phyloP scores from a whole-genome alignment of 2,888 invertebrate species.

The Hymenopus coronatus region DNA sequence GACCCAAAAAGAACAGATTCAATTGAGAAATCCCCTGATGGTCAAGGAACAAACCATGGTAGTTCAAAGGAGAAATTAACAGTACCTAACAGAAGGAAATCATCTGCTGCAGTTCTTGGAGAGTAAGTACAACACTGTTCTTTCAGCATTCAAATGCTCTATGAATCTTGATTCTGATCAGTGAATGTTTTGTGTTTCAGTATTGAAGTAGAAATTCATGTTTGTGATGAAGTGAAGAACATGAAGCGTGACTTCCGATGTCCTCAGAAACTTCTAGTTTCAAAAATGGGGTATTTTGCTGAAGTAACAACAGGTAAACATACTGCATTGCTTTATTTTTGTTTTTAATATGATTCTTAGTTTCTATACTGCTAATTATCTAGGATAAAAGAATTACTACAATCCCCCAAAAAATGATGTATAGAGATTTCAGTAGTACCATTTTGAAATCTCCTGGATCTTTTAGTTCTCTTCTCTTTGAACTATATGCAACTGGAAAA shows the following conservation, averaged over 20 bases:
- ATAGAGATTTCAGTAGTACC: too few species aligned
- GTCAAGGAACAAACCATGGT: neutral
- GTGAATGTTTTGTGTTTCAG: slow-evolving; percentile 46
- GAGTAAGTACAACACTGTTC: slow-evolving; percentile 2
- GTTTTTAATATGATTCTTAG: neutral
- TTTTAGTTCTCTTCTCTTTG: too few species aligned
- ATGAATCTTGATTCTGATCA: neutral
- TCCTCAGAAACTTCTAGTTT: slow-evolving; percentile 77
- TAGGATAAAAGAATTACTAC: too few species aligned
- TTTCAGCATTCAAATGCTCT: neutral
- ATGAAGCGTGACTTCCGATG: slow-evolving; percentile 86
- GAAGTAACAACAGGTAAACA: slow-evolving; percentile 70
- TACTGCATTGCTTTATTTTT: neutral
- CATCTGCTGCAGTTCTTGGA: neutral
- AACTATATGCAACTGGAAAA: too few species aligned
- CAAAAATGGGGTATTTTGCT: slow-evolving; percentile 94
- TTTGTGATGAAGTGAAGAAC: slow-evolving; percentile 91
- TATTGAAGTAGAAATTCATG: slow-evolving; percentile 87
- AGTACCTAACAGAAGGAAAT: slow-evolving; percentile 21
- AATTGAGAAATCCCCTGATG: neutral
- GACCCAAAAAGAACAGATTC: slow-evolving; percentile 14
- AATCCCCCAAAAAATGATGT: too few species aligned
- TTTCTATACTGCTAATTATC: too few species aligned
- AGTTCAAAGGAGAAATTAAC: slow-evolving; percentile 18
- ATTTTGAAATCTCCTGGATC: too few species aligned